phyloP scores from a whole-genome alignment of 2,888 invertebrate genomes.

The Lasioglossum pauxillum region DNA sequence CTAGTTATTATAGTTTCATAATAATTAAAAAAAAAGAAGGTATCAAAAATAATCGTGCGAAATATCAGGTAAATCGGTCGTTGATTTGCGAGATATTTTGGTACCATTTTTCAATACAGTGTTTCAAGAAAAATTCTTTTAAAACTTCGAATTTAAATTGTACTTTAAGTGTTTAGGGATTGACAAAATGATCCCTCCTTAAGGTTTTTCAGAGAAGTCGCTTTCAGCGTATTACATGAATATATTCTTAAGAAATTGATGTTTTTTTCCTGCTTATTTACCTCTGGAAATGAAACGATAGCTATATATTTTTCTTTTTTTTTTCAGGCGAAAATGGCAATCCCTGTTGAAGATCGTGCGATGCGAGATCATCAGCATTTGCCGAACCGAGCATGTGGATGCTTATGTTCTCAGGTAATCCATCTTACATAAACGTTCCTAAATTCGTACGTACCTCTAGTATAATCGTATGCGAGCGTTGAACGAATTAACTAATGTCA shows the following conservation, averaged over 20 bases:
- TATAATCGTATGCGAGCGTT: neutral
- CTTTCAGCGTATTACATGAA: neutral
- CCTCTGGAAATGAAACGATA: neutral
- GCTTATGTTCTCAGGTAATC: constrained; percentile 97
- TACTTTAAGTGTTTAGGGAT: neutral
- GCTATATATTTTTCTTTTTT: constrained; percentile 14
- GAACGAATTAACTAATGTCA: neutral
- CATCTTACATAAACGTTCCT: constrained; percentile 4
- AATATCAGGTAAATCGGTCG: neutral
- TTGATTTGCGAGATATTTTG: neutral
- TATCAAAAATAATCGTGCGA: neutral
- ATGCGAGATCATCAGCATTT: constrained; percentile 98
- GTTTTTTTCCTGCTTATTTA: neutral
- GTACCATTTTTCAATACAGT: neutral
- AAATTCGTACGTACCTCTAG: neutral
- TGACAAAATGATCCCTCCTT: neutral
- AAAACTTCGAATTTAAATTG: neutral
- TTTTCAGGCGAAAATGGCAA: constrained; percentile 92
- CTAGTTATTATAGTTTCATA: too few species aligned
- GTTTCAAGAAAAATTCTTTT: neutral
- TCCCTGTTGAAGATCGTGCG: constrained; percentile 94
- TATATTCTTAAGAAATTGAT: neutral
- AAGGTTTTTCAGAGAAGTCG: neutral
- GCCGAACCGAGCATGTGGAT: constrained; percentile 95
- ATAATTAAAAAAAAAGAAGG: neutral